A percentile compares a stretch with the other conserved stretches of the same genome.
These are phyloP conservation scores for Stomatorhinus ivindoensis DNA, from an alignment of 2,113 vertebrate species.

Conservation along the genomic window DNA sequence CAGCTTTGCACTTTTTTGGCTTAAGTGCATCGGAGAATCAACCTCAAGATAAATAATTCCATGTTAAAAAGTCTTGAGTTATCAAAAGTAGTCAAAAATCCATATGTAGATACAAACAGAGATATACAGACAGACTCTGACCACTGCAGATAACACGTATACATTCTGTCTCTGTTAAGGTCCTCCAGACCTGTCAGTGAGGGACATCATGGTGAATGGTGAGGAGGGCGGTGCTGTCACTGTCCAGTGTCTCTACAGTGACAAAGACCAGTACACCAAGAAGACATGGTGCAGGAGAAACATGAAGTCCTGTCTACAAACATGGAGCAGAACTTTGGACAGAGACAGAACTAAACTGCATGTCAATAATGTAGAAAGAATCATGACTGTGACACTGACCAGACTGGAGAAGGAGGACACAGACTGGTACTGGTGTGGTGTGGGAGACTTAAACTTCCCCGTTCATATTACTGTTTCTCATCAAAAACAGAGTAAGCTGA, in stretches of 20 bases:
- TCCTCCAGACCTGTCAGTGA: background rate
- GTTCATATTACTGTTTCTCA: background rate
- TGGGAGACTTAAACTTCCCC: background rate
- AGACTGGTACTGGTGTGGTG: background rate
- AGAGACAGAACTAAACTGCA: too few species aligned
- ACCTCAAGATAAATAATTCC: background rate
- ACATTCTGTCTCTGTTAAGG: background rate
- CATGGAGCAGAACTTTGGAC: background rate
- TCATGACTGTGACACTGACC: background rate
- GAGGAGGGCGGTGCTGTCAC: background rate
- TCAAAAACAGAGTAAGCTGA: background rate
- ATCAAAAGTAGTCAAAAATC: background rate
- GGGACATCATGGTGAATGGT: background rate
- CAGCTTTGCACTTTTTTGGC: too few species aligned
- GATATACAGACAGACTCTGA: background rate
- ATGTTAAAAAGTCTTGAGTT: too few species aligned
- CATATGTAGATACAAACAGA: background rate
- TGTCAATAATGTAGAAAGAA: background rate
- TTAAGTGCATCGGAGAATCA: background rate
- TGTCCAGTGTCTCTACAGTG: background rate
- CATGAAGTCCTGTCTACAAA: too few species aligned
- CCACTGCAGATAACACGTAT: background rate
- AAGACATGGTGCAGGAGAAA: slow-evolving; percentile 7
- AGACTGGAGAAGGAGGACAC: background rate
- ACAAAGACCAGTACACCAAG: background rate